phyloP scores from a whole-genome alignment of 2,888 invertebrate genomes.

The Ormyrus thymus region DNA sequence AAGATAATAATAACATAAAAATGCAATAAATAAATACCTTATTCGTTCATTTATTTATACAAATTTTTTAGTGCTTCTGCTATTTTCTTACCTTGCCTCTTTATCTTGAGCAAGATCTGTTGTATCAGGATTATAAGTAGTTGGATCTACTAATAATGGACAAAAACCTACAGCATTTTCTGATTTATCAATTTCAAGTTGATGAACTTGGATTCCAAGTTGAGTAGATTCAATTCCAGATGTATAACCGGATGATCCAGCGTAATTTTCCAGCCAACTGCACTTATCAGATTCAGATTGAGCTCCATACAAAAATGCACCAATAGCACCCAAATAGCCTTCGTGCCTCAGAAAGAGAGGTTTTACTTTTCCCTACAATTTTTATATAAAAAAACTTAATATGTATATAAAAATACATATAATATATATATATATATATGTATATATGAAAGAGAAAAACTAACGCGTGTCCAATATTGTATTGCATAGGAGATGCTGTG shows the following conservation, averaged over 20 bases:
- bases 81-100: constrained; percentile 82
- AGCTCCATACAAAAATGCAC: constrained; percentile 81
- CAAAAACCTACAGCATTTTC: constrained; percentile 80
- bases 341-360: constrained; percentile 83
- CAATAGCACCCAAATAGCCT: constrained; percentile 83
- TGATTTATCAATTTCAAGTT: constrained; percentile 74
- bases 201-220: constrained; percentile 71
- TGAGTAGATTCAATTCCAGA: constrained; percentile 74
- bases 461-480: constrained; percentile 81
- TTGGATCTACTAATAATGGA: constrained; percentile 86
- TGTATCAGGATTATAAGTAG: constrained; percentile 92
- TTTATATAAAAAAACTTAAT: neutral
- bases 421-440: constrained; percentile 13
- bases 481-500: constrained; percentile 82
- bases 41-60: neutral
- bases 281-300: constrained; percentile 78
- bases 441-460: constrained; percentile 50
- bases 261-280: constrained; percentile 83
- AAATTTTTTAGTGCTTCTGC: constrained; percentile 3
- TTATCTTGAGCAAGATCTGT: constrained; percentile 90
- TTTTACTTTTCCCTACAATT: constrained; percentile 77
- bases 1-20: constrained; percentile 16
- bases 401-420: constrained; percentile 21
- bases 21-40: too few relatives aligned
- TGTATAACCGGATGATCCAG: constrained; percentile 80